Percentiles rank a stretch among this genome's conserved stretches.
These are phyloP conservation scores for Dynastes hyllus DNA, from an alignment of 2,888 invertebrate genomes.

Conservation along the genomic window DNA sequence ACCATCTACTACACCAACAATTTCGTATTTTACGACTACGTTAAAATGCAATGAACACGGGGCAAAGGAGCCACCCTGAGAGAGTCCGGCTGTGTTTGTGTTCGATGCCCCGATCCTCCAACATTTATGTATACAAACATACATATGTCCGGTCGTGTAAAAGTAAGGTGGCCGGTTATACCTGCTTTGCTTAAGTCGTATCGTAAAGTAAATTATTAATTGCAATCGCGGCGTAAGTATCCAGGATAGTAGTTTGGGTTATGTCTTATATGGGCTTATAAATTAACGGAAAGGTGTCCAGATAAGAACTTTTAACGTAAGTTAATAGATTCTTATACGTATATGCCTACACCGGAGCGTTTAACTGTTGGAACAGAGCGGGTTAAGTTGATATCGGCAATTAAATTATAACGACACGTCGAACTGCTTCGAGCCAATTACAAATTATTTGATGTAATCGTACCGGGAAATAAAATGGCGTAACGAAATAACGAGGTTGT, in stretches of 20 bases:
- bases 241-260: background rate
- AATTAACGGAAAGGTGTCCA: constrained; percentile 18
- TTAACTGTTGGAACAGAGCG: background rate
- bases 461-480: no score
- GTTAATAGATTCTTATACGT: constrained; percentile 15
- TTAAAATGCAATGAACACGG: constrained; percentile 31
- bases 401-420: constrained; percentile 4
- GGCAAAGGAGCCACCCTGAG: constrained; percentile 10
- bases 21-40: constrained; percentile 23
- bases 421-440: no score
- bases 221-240: constrained; percentile 3
- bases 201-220: constrained; percentile 21
- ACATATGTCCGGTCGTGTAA: background rate
- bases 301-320: background rate
- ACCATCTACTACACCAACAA: background rate
- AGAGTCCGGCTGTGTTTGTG: background rate
- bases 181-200: constrained; percentile 14
- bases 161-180: background rate
- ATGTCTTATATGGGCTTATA: constrained; percentile 26
- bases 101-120: background rate
- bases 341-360: background rate
- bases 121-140: background rate
- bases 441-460: no score
- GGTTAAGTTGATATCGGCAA: background rate
- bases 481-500: no score